Evolutionary conservation across 2,797 vertebrate genomes (phyloP).

Genomic region (Malurus splendens): DNA sequence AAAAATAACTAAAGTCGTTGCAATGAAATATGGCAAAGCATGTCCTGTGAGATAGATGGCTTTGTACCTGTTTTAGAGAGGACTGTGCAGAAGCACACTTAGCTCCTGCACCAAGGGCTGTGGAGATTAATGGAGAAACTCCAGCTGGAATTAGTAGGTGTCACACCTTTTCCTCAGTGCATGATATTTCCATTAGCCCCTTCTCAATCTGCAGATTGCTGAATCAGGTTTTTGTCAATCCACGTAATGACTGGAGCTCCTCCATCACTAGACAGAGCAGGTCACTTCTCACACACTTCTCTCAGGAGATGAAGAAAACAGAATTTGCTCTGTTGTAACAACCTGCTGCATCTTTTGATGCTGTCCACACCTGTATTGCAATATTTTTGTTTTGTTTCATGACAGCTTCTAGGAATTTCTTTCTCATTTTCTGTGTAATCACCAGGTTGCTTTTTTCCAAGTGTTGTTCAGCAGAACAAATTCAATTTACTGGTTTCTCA

Average conservation of each 20-base stretch:
- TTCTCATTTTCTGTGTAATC: background rate
- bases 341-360: background rate
- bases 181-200: background rate
- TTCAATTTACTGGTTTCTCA: background rate
- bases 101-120: background rate
- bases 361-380: background rate
- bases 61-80: background rate
- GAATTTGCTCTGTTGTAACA: background rate
- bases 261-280: background rate
- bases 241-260: accelerated
- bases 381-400: background rate
- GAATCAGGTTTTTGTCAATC: background rate
- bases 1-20: background rate
- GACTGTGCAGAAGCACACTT: background rate
- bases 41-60: background rate
- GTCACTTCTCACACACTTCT: background rate
- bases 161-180: background rate
- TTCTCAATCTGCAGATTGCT: background rate
- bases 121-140: background rate
- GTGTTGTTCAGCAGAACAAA: background rate
- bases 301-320: background rate
- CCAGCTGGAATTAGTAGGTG: background rate
- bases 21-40: background rate
- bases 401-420: background rate
- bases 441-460: background rate